Evolutionary conservation across 2,113 vertebrate genomes (phyloP).

Genomic region (Thunnus thynnus): DNA sequence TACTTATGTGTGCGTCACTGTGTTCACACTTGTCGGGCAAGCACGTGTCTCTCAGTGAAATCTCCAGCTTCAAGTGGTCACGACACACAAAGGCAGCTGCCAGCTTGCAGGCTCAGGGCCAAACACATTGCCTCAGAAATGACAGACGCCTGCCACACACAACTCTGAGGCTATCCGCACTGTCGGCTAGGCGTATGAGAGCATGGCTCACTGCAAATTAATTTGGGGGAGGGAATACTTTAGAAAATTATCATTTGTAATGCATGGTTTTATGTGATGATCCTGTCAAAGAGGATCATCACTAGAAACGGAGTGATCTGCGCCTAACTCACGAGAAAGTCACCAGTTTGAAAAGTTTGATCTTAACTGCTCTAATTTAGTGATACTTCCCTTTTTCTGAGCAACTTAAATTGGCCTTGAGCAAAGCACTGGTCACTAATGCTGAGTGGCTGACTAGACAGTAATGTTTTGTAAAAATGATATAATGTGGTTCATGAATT

Average conservation of each 20-base stretch:
- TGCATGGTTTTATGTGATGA: conserved; percentile 28
- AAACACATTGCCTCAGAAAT: conserved; percentile 62
- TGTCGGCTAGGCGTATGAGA: conserved; percentile 40
- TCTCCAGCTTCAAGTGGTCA: conserved; percentile 72
- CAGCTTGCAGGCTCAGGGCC: conserved; percentile 68
- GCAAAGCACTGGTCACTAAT: conserved; percentile 9
- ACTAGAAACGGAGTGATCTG: conserved; percentile 27
- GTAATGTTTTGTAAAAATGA: not conserved
- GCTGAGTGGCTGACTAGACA: conserved; percentile 5
- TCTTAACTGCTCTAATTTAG: conserved; percentile 10
- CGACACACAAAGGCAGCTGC: conserved; percentile 73
- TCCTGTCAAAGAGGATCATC: conserved; percentile 17
- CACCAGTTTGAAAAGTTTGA: conserved; percentile 40
- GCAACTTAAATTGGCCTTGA: conserved; percentile 17
- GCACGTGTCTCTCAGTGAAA: conserved; percentile 64
- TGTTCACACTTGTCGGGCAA: conserved; percentile 55
- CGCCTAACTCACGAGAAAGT: conserved; percentile 20
- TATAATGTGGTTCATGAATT: conserved; percentile 1
- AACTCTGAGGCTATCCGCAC: conserved; percentile 39
- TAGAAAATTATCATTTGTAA: conserved; percentile 52
- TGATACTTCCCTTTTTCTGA: not conserved
- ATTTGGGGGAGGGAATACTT: conserved; percentile 25
- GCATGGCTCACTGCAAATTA: conserved; percentile 40
- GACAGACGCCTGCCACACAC: conserved; percentile 66
- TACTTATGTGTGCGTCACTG: conserved; percentile 9